Base-by-base conservation (phyloP, 2,888 invertebrate species). In the Plebejus argus region DNA sequence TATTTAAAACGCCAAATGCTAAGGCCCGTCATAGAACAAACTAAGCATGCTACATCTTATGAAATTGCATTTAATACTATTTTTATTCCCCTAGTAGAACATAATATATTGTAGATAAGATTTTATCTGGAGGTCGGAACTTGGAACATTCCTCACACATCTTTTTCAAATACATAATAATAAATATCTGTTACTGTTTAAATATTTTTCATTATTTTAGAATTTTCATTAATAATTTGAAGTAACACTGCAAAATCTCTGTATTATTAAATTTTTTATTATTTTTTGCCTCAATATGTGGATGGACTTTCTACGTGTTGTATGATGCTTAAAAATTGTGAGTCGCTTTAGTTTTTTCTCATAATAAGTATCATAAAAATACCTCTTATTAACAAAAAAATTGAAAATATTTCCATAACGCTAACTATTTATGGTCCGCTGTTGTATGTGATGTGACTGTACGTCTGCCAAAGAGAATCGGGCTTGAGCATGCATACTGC, bases 11-110 rank as follows among this genome's bases (percentile, higher is more conserved):
- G 23, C 1, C 23, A 10, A 23, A 12, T 61, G 61, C 12, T 61
- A 3, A 61, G 61, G 61, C 23, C 23, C 23, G 23, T 61, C 20
- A 61, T 5, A 12, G 61, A 61, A 20, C 12, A 61, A 61, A 23
- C 61, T 61, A 20, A 61, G 61, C 61, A 61, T 61, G 61, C 20
- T 61, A 61, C 23, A 61, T 61, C 61, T 61, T 61, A 61, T 61
- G 23, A 61, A 8, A 61, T 61, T 61, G 61, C 23, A 61, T 61
- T 61, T 61, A 61, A 20, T 23, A 20, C 20, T 61, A 23, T 61
- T 61, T 61, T 20, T 23, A 61, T 10, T 23, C 12, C 4, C 23
- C 23, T 23, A 61, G 61, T 61, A 61, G 10, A 61, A 58, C 8
- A 58, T 53, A n/a, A n/a, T n/a, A 5, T 61, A 23, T 23, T 23